Percentiles rank a stretch among this genome's conserved stretches.
Evolutionary conservation across 2,888 invertebrate species (phyloP).

Genomic region (Acronicta leporina): DNA sequence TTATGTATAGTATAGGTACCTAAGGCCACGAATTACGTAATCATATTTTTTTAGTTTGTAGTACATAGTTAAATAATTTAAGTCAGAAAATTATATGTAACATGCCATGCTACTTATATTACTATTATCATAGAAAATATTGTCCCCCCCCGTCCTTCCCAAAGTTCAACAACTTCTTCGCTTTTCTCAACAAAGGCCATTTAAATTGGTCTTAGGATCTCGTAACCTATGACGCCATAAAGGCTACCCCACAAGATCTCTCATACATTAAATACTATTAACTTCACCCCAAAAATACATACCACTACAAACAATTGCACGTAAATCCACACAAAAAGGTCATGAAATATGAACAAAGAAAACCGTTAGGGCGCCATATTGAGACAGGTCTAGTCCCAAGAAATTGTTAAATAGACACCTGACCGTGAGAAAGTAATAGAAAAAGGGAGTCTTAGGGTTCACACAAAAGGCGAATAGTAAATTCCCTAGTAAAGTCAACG

Average conservation of each 20-base stretch:
- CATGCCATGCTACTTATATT: too few relatives aligned
- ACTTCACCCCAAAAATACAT: conserved; percentile 50
- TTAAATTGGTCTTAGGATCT: conserved; percentile 44
- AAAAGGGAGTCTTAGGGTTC: conserved; percentile 55
- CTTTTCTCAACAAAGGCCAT: conserved; percentile 35
- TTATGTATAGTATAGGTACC: conserved; percentile 16
- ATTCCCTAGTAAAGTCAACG: conserved; percentile 59
- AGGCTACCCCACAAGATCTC: conserved; percentile 36
- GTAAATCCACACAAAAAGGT: conserved; percentile 61
- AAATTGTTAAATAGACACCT: conserved; percentile 75
- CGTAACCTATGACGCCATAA: conserved; percentile 29
- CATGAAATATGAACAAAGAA: conserved; percentile 65
- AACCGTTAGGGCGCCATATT: conserved; percentile 77
- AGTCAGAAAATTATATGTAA: neutral
- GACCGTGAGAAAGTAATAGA: conserved; percentile 76
- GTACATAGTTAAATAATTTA: neutral
- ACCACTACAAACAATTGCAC: conserved; percentile 59
- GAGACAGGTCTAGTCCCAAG: conserved; percentile 71
- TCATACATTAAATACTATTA: conserved; percentile 42
- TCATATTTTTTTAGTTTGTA: conserved; percentile 2
- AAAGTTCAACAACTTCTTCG: too few relatives aligned
- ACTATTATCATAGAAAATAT: too few relatives aligned
- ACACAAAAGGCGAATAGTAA: conserved; percentile 53
- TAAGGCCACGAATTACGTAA: conserved; percentile 22
- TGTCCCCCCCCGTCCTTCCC: too few relatives aligned